These are phyloP conservation scores for Anolis sagrei DNA, from an alignment of 2,113 vertebrate species.

Conservation along the genomic window DNA sequence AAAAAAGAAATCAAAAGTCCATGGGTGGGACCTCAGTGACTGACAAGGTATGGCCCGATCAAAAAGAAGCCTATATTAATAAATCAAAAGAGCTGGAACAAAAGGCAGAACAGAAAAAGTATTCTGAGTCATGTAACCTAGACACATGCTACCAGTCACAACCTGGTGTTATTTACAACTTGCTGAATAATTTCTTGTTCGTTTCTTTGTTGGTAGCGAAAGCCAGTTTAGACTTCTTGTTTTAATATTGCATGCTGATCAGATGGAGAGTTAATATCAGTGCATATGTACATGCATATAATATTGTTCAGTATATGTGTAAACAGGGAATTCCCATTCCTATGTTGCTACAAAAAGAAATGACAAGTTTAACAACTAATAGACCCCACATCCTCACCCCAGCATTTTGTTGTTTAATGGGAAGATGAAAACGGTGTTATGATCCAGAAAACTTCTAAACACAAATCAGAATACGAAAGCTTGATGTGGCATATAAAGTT, in stretches of 20 bases:
- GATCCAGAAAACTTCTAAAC: background rate
- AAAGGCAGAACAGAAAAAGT: conserved; percentile 68
- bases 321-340: background rate
- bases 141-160: conserved; percentile 66
- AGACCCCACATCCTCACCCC: background rate
- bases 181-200: conserved; percentile 36
- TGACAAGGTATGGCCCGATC: conserved; percentile 78
- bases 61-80: conserved; percentile 83
- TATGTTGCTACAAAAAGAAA: background rate
- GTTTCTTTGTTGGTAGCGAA: conserved; percentile 9
- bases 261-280: background rate
- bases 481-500: too few relatives aligned
- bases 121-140: conserved; percentile 71
- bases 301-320: background rate
- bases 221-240: background rate
- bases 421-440: background rate
- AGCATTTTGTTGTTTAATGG: background rate
- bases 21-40: conserved; percentile 81
- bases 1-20: conserved; percentile 82
- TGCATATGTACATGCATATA: background rate
- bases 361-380: background rate
- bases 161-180: conserved; percentile 53
- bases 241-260: background rate
- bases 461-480: too few relatives aligned
- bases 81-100: conserved; percentile 83